phyloP scores from a whole-genome alignment of 2,113 vertebrate genomes.

The Danionella cerebrum region DNA sequence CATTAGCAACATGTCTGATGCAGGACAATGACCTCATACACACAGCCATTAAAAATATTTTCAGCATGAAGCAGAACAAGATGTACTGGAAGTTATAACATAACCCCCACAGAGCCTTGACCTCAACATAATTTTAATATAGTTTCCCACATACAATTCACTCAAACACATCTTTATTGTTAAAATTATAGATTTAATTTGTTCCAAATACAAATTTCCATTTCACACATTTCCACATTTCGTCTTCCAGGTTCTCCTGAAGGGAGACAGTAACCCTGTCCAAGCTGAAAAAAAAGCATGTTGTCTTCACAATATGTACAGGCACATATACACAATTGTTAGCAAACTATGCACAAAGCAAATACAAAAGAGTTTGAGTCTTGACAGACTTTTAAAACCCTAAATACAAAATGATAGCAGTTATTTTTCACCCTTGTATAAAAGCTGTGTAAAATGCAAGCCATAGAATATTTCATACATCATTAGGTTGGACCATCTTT shows the following conservation, averaged over 20 bases:
- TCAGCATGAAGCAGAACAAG: too few relatives aligned
- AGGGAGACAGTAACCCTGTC: slow-evolving; percentile 40
- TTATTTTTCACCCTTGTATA: slow-evolving; percentile 55
- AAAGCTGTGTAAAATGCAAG: slow-evolving; percentile 35
- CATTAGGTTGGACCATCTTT: too few relatives aligned
- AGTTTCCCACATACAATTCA: background rate
- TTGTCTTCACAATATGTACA: slow-evolving; percentile 59
- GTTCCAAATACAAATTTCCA: slow-evolving; percentile 59
- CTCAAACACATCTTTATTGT: slow-evolving; percentile 20
- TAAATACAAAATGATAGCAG: too few relatives aligned
- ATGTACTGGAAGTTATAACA: too few relatives aligned
- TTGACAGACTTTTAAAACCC: slow-evolving; percentile 25
- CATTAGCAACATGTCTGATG: too few relatives aligned
- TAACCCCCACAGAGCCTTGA: too few relatives aligned
- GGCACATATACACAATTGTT: slow-evolving; percentile 61
- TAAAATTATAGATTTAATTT: slow-evolving; percentile 72
- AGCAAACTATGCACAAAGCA: slow-evolving; percentile 63
- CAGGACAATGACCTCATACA: too few relatives aligned
- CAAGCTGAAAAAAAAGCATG: slow-evolving; percentile 19
- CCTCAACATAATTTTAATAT: too few relatives aligned
- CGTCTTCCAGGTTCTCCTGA: slow-evolving; percentile 36
- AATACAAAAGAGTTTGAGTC: slow-evolving; percentile 50
- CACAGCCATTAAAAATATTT: too few relatives aligned
- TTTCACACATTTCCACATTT: slow-evolving; percentile 41
- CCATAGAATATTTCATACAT: too few relatives aligned